Evolutionary conservation across 2,797 vertebrate genomes (phyloP), one percentile per base, ranked within the genome.

Genomic region (Scleropages formosus): DNA sequence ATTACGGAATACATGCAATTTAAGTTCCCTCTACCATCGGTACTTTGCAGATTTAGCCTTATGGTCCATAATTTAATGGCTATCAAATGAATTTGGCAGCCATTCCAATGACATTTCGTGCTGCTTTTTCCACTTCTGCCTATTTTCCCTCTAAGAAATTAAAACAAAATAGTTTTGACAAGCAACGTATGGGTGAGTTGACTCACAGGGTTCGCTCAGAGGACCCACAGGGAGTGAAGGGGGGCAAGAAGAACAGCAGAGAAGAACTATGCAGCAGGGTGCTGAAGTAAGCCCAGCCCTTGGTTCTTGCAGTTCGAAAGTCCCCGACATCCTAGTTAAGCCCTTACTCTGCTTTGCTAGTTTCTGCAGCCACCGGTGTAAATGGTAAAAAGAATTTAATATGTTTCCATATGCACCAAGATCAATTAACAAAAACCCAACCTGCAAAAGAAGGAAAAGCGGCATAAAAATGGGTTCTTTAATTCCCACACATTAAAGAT

Each of bases 71-170:
- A 24, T 8, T 12, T 47, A 67, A 24, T 67, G 64, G 31, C 18
- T 67, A 67, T 64, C 16, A 67, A 67, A 47, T 67, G 46, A 49
- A 49, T 22, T 22, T 68, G 31, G 31, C n/a, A n/a, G n/a, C n/a
- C n/a, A n/a, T n/a, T 20, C 39, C 66, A 47, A 68, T 15, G 11
- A 47, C 66, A 22, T 24, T 39, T 39, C 31, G 39, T 39, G 6
- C 39, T 6, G n/a, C 20, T 49, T 13, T 49, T 68, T 24, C 31
- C 49, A 49, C 8, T 46, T 20, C n/a, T 67, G 18, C n/a, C n/a
- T n/a, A n/a, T 18, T 22, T 65, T 49, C 11, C 39, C 0, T 12
- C 10, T 68, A 49, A 24, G 39, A 68, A 68, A 68, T 68, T 22
- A 39, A 68, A 44, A 8, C 46, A 12, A 51, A 68, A 68, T 31